A percentile compares a stretch with the other conserved stretches of the same genome.
Evolutionary conservation across 2,888 invertebrate genomes (phyloP).

Genomic region (Thymelicus lineola): DNA sequence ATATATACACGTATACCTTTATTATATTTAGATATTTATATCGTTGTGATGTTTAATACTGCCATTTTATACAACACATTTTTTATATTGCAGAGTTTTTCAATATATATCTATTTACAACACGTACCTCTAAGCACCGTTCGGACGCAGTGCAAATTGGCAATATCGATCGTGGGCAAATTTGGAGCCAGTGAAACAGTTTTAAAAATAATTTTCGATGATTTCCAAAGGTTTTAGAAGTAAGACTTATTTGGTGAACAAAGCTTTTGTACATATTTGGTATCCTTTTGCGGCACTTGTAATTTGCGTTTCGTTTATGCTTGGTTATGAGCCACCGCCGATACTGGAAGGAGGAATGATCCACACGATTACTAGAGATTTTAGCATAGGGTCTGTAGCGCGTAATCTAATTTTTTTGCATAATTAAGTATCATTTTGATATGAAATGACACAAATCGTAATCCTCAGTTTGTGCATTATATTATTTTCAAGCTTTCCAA

Average conservation of each 20-base stretch:
- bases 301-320: constrained; percentile 65
- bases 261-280: constrained; percentile 69
- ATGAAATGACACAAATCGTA: background rate
- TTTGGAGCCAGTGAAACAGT: constrained; percentile 22
- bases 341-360: background rate
- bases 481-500: constrained; percentile 4
- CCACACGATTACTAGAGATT: constrained; percentile 16
- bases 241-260: constrained; percentile 56
- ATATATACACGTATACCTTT: constrained; percentile 19
- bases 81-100: constrained; percentile 30
- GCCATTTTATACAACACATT: constrained; percentile 31
- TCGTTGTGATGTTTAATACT: constrained; percentile 14
- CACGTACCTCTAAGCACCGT: constrained; percentile 12
- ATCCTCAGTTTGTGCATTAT: background rate
- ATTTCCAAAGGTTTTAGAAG: constrained; percentile 60
- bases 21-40: constrained; percentile 32
- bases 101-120: constrained; percentile 21
- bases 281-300: constrained; percentile 66
- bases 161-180: constrained; percentile 29
- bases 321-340: constrained; percentile 56
- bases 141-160: constrained; percentile 27
- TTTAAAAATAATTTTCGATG: constrained; percentile 48
- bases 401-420: background rate
- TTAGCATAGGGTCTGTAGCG: constrained; percentile 11
- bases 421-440: background rate